Conservation (phyloP, 2,113 vertebrate genomes). For the Dermatemys mawii region DNA sequence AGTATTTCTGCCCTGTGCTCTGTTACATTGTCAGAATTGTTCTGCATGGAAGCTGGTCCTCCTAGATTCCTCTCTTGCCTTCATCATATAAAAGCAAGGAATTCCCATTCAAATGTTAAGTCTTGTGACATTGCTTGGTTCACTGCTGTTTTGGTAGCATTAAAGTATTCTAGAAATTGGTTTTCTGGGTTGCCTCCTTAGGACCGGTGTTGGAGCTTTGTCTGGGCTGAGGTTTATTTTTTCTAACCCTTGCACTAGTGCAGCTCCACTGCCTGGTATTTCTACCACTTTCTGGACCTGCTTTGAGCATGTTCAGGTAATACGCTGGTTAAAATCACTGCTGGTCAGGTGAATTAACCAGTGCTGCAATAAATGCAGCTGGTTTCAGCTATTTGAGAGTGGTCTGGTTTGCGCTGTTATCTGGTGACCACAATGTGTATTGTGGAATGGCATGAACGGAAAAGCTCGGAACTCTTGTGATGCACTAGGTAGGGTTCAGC, state of each 20-base stretch:
- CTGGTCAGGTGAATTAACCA: neutral
- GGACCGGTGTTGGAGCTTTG: neutral
- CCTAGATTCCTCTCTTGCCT: neutral
- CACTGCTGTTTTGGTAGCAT: neutral
- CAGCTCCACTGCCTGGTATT: neutral
- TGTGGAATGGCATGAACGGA: neutral
- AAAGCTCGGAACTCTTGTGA: neutral
- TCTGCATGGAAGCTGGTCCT: neutral
- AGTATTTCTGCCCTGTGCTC: neutral
- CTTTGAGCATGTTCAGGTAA: neutral
- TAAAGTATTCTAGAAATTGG: neutral
- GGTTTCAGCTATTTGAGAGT: neutral
- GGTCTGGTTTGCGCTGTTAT: neutral
- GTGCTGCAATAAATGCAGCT: neutral
- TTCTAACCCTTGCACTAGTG: neutral
- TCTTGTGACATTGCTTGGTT: neutral
- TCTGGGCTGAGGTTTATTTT: neutral
- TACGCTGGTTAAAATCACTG: neutral
- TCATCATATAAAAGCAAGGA: neutral
- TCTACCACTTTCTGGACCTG: neutral
- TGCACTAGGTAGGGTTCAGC: neutral
- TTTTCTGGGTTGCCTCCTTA: too few relatives aligned
- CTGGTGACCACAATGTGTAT: neutral
- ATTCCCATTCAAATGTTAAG: neutral
- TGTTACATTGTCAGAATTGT: neutral